These are phyloP conservation scores for Cervus canadensis DNA, from an alignment of 2,113 vertebrate genomes.

Conservation along the genomic window DNA sequence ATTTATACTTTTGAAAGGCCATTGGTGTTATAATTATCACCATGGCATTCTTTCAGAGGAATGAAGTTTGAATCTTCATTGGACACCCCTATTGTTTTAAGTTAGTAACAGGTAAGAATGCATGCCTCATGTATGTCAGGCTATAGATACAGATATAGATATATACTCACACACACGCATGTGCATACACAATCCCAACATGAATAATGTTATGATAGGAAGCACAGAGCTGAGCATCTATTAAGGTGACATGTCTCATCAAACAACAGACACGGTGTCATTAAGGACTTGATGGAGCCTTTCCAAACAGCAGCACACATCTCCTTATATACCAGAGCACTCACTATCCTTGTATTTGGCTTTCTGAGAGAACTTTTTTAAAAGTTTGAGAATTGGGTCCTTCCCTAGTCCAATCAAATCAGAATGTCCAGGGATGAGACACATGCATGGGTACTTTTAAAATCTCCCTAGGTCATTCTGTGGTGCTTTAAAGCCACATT, in stretches of 20 bases:
- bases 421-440: neutral
- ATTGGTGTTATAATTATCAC: conserved; percentile 18
- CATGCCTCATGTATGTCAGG: neutral
- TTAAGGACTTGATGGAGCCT: neutral
- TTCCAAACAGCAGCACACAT: neutral
- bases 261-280: neutral
- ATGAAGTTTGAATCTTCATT: neutral
- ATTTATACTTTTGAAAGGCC: conserved; percentile 47
- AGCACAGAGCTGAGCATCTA: neutral
- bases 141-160: no score
- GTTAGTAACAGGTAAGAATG: neutral
- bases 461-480: neutral
- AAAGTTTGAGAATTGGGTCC: neutral
- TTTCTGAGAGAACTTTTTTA: neutral
- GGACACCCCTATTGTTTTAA: neutral
- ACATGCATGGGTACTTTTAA: neutral
- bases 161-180: neutral
- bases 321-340: neutral
- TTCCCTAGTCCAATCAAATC: neutral
- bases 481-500: neutral
- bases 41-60: neutral
- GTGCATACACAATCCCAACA: neutral
- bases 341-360: neutral
- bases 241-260: neutral
- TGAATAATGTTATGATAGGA: neutral